Evolutionary conservation across 2,888 invertebrate species (phyloP).

Genomic region (Bruchidius siliquastri): DNA sequence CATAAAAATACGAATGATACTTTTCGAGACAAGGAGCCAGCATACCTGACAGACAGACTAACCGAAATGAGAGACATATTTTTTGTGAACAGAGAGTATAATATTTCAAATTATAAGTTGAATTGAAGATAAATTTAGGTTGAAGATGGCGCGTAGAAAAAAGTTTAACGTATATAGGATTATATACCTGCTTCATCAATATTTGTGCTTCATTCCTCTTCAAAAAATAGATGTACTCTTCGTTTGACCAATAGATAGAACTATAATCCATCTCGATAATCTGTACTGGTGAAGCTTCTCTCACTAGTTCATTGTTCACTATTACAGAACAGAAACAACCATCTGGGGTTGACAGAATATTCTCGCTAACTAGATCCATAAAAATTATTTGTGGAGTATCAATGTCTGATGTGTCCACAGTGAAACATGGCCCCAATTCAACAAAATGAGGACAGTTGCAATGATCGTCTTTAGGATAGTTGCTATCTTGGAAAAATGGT

Average conservation of each 20-base stretch:
- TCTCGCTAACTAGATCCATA: constrained; percentile 57
- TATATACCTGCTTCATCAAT: constrained; percentile 38
- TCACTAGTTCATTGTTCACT: constrained; percentile 37
- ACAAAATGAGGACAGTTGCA: constrained; percentile 66
- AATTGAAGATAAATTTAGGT: too few relatives aligned
- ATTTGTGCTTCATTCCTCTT: constrained; percentile 46
- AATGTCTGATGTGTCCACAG: constrained; percentile 59
- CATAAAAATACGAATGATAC: too few relatives aligned
- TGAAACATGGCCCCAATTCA: constrained; percentile 59
- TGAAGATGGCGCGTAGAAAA: too few relatives aligned
- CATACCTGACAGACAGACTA: too few relatives aligned
- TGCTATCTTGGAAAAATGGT: constrained; percentile 51
- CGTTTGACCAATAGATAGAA: constrained; percentile 70
- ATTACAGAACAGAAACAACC: constrained; percentile 64
- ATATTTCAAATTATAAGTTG: too few relatives aligned
- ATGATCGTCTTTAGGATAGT: constrained; percentile 13
- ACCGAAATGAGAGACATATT: too few relatives aligned
- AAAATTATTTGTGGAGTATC: constrained; percentile 57
- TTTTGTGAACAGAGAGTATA: too few relatives aligned
- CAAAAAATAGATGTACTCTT: constrained; percentile 59
- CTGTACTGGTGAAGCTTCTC: constrained; percentile 54
- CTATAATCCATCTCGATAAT: constrained; percentile 67
- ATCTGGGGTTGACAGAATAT: constrained; percentile 60
- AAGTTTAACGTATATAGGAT: not conserved
- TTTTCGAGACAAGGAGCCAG: too few relatives aligned